Evolutionary conservation across 2,888 invertebrate species (phyloP), one percentile per base, ranked within the genome.

Genomic region (Dermolepida albohirtum): DNA sequence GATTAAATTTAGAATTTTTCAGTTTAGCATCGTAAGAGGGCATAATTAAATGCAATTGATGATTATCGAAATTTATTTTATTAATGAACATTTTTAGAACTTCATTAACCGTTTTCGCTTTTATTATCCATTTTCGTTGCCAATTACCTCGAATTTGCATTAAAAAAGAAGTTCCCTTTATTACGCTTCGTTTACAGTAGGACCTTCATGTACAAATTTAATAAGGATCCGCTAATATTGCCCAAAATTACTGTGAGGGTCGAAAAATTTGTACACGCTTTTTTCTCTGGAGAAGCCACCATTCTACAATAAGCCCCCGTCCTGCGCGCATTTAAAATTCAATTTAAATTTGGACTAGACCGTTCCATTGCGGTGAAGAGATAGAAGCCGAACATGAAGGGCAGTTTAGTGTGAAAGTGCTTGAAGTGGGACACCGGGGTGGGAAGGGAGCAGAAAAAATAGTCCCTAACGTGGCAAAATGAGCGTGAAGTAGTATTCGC

Each of bases 151-250:
- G 22, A 57, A 57, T 57, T 57, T 57, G 41, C 57, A 57, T 57
- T 22, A 41, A 57, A 57, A 43, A 57, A 57, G 44, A 43, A 27
- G 57, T 41, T 43, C n/a, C 12, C 57, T 57, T 57, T 57, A 57
- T 57, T 57, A 57, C 57, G 43, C 41, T 27, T 7, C 57, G n/a
- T 51, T 51, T 51, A 34, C 51, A 29, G 51, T 52, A 10, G 34
- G 29, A 14, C 49, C 16, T 49, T 49, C 49, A 49, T 10, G 49
- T 49, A 27, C 34, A 57, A 57, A 57, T 57, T 43, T 57, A 57
- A 57, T 57, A 43, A 57, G 57, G 57, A 57, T 57, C 57, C 57
- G 57, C 57, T 57, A 57, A 57, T 57, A 57, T 27, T n/a, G 14
- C 8, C 44, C n/a, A 44, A 29, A 43, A 57, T 57, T 57, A 57